Percentiles rank a stretch among this genome's conserved stretches.
phyloP scores from a whole-genome alignment of 2,888 invertebrate genomes.

The Tachina grossa region DNA sequence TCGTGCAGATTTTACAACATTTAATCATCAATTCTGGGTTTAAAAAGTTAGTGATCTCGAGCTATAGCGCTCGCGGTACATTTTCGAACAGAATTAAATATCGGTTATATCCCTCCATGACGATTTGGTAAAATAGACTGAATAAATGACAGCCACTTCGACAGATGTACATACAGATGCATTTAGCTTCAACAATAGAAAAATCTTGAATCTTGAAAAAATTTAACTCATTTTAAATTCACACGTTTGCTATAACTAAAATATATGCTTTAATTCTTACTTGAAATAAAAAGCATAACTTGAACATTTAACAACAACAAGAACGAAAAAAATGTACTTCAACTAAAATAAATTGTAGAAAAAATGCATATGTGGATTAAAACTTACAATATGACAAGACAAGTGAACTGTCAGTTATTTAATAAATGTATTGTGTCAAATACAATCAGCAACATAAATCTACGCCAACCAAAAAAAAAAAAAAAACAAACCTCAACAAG shows the following conservation, averaged over 20 bases:
- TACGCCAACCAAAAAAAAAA: slow-evolving; percentile 60
- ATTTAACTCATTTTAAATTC: too few species aligned
- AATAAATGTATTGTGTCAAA: slow-evolving; percentile 71
- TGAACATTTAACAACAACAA: slow-evolving; percentile 11
- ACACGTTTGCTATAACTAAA: neutral
- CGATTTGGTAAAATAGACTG: too few species aligned
- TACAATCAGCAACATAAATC: slow-evolving; percentile 71
- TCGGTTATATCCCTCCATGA: too few species aligned
- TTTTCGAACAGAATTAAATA: too few species aligned
- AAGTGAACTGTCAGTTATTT: slow-evolving; percentile 71
- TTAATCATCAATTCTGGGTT: too few species aligned
- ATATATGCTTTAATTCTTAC: slow-evolving; percentile 3
- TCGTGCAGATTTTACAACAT: too few species aligned
- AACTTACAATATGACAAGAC: slow-evolving; percentile 70
- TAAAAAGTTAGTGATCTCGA: too few species aligned
- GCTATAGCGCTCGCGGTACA: too few species aligned
- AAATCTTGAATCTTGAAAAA: too few species aligned
- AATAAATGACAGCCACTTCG: too few species aligned
- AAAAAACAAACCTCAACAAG: slow-evolving; percentile 22
- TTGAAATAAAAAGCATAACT: slow-evolving; percentile 30
- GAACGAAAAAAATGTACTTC: neutral
- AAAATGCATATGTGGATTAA: slow-evolving; percentile 69
- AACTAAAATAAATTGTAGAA: slow-evolving; percentile 55
- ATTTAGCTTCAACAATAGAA: too few species aligned
- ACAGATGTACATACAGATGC: too few species aligned